Base-by-base conservation (phyloP, 2,113 vertebrate species). In the Amphiprion percula region DNA sequence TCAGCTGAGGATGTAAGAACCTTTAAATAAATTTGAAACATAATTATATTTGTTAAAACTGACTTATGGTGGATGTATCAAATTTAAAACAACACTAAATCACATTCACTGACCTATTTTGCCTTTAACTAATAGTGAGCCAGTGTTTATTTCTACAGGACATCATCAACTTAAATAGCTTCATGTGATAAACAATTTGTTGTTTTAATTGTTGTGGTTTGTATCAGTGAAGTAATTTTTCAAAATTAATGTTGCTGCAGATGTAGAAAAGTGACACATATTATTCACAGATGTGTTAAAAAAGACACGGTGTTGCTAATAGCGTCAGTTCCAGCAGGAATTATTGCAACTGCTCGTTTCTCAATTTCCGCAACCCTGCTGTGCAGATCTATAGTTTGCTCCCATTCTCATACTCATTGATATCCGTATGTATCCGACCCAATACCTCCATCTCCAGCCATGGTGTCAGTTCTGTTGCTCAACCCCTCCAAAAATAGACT, bases 401-500 rank as follows among this genome's bases (percentile, higher is more conserved):
- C 33, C 46, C 62, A 59, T 55, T 58, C 30, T 16, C 33, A 24
- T 49, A 23, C 63, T 65, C 52, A 79, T 65, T 50, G 74, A 66
- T 55, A 77, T 69, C 47, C 69, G 67, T 58, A 80, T 55, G 62
- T 52, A 76, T 72, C 72, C 28, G 15, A 80, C 67, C 41, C 74
- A 2, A 17, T 63, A 74, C 78, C 70, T 83, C 87, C 75, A 76
- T 75, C 77, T 61, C 79, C 55, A 81, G 79, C 90, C 84, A 74
- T 65, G 23, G 74, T 89, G 83, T 87, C 85, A 69, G 86, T 75
- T 87, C 77, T 80, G 80, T 88, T 91, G 88, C 87, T 88, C 66
- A 86, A 87, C 77, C 84, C 84, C 78, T 88, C 91, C 92, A 89
- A 92, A 93, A 94, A 94, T 92, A 92, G 87, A 88, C 88, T 90